Base-by-base conservation (phyloP, 1,140 invertebrate species). In the Limonius californicus region DNA sequence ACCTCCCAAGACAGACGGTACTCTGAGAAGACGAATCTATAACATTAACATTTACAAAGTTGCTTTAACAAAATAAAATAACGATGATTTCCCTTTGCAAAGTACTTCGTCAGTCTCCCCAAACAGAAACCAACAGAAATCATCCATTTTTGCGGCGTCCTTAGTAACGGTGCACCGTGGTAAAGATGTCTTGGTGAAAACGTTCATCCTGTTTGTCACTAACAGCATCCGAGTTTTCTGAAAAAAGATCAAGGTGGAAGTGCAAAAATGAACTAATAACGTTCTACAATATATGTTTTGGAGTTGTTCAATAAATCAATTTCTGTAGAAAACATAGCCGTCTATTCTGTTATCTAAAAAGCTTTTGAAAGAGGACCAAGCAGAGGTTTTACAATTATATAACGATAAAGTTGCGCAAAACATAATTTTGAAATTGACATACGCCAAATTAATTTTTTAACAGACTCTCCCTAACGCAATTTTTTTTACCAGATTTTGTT, bases 101-200 rank as follows among this genome's bases (percentile, higher is more conserved):
- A n/a, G 43, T 45, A n/a, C 14, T n/a, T 45, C 43, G 14, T 45
- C 43, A 45, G 43, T 18, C 43, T 45, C 43, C 43, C 43, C 3
- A 45, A 45, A 45, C 43, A 45, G n/a, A 45, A 45, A 45, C 43
- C 43, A 45, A 45, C 14, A 45, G 43, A 6, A 45, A 45, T 45
- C n/a, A 18, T n/a, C 43, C 43, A 45, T 45, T 14, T 8, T 45
- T 45, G 43, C 43, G 14, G 4, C 43, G 43, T 14, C 43, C 12
- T 45, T 45, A 14, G 43, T 45, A 45, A 45, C n/a, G 43, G 16
- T 45, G 43, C 43, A 8, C 43, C 43, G 14, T n/a, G n/a, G 43
- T 45, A 45, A 45, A 14, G 4, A 45, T 45, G 14, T 45, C 16
- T 45, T 45, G 12, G 43, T 45, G 43, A n/a, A 45, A 45, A 45